Percentiles rank a stretch among this genome's conserved stretches.
Evolutionary conservation across 1,140 invertebrate genomes (phyloP).

Genomic region (Tetragnatha versicolor): DNA sequence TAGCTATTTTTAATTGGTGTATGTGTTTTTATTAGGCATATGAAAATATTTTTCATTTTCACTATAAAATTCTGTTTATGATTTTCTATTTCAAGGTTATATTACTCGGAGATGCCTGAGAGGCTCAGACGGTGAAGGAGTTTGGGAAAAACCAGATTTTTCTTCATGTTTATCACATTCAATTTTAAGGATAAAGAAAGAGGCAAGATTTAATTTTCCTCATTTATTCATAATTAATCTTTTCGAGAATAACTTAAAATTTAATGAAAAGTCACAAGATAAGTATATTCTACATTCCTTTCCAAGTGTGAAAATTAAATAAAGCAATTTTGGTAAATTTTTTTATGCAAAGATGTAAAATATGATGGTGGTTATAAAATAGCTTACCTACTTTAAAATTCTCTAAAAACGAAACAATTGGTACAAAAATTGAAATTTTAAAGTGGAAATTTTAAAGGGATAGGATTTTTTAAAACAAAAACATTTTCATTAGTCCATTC

Average conservation of each 20-base stretch:
- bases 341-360: neutral
- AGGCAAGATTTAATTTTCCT: neutral
- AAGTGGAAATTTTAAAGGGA: too few species aligned
- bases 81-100: neutral
- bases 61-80: too few species aligned
- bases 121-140: neutral
- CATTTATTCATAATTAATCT: neutral
- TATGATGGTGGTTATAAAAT: neutral
- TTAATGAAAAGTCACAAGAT: neutral
- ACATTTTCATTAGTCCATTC: too few species aligned
- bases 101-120: neutral
- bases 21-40: too few species aligned
- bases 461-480: too few species aligned
- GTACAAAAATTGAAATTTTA: too few species aligned
- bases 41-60: too few species aligned
- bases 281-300: neutral
- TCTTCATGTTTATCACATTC: neutral
- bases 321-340: neutral
- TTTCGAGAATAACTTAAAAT: neutral
- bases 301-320: neutral
- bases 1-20: too few species aligned
- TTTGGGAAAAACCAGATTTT: slow-evolving; percentile 22
- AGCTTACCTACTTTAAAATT: neutral
- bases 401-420: too few species aligned
- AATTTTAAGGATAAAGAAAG: neutral